Conservation (phyloP, 2,888 invertebrate genomes). For the Eledone cirrhosa region DNA sequence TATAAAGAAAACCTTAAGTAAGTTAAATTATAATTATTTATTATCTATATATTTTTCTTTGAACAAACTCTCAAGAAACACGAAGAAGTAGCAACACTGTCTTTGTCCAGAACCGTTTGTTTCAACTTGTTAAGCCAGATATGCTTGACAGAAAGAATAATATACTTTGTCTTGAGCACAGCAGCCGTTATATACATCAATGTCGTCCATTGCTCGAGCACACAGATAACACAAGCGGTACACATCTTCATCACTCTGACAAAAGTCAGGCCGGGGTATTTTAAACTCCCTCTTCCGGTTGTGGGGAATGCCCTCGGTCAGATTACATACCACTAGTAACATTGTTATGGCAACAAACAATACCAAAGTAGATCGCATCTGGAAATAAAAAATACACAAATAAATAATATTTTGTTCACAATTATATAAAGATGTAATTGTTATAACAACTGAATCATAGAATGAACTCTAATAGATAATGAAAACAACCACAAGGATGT, state of each 20-base stretch:
- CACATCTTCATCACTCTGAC: background rate
- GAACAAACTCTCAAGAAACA: no score
- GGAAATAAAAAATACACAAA: background rate
- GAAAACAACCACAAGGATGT: no score
- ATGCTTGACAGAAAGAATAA: constrained; percentile 10
- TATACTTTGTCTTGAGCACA: background rate
- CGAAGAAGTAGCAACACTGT: no score
- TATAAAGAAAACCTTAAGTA: no score
- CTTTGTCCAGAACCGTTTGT: no score
- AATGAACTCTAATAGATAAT: no score
- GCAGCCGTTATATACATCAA: constrained; percentile 11
- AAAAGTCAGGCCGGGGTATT: constrained; percentile 14
- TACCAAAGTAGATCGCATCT: constrained; percentile 1
- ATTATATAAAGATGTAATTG: no score
- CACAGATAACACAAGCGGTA: constrained; percentile 20
- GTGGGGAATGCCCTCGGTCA: background rate
- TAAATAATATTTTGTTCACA: background rate
- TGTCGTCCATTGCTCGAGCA: constrained; percentile 15
- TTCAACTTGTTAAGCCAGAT: background rate
- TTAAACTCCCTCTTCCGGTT: constrained; percentile 2
- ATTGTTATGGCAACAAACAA: background rate
- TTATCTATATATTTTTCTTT: no score
- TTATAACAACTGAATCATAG: no score
- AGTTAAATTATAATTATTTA: no score
- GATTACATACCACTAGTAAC: background rate